phyloP scores from a whole-genome alignment of 2,113 vertebrate genomes.

The Eurypyga helias region DNA sequence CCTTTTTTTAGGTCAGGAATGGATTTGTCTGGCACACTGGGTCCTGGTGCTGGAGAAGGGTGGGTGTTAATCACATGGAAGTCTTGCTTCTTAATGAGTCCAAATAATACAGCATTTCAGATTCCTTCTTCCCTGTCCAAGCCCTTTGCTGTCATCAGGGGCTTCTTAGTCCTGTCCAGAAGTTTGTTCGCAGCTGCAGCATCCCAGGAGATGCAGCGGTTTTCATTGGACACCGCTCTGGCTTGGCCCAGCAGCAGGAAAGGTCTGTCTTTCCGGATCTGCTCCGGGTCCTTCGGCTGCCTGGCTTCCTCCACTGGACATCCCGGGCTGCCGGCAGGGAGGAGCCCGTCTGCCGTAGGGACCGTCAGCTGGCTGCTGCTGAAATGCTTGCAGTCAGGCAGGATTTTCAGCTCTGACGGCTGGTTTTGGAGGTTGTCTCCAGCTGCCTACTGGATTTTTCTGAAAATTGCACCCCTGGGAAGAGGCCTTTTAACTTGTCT shows the following conservation, averaged over 20 bases:
- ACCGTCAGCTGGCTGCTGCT: rapidly evolving
- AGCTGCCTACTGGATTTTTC: not conserved
- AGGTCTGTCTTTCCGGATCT: rapidly evolving
- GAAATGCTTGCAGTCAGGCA: not conserved
- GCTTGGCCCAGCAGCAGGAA: not conserved
- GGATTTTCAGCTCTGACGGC: not conserved
- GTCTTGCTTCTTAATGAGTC: not conserved
- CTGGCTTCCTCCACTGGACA: not conserved
- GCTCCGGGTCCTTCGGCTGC: rapidly evolving
- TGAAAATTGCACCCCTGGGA: not conserved
- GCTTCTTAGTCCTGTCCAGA: conserved; percentile 4
- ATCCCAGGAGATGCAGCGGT: not conserved
- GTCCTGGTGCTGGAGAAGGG: not conserved
- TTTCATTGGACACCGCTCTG: not conserved
- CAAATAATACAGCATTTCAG: not conserved
- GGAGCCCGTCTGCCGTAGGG: rapidly evolving
- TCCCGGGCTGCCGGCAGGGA: not conserved
- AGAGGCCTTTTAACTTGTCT: not conserved
- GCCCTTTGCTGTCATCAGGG: conserved; percentile 40
- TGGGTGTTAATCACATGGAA: not conserved
- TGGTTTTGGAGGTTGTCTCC: not conserved
- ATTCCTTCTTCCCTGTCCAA: conserved; percentile 4
- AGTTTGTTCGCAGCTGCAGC: not conserved
- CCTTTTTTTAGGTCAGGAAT: not conserved
- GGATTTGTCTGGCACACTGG: not conserved